phyloP scores from a whole-genome alignment of 2,113 vertebrate genomes.

The Corythoichthys intestinalis region DNA sequence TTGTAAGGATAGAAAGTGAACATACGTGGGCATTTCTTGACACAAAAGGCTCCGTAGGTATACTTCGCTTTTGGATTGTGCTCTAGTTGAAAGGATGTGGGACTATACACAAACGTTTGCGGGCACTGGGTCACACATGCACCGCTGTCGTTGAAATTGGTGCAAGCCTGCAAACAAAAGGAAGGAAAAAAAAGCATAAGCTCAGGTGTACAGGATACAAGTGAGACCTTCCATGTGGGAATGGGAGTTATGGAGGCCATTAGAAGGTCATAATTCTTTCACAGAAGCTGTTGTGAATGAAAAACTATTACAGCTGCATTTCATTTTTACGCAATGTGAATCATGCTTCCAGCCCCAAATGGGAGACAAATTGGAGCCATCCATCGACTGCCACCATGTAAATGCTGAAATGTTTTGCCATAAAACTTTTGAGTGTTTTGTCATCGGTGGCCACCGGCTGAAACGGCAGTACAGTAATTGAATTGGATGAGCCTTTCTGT shows the following conservation, averaged over 20 bases:
- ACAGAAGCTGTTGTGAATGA: slow-evolving; percentile 19
- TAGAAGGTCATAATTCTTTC: slow-evolving; percentile 1
- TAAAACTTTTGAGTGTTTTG: slow-evolving; percentile 63
- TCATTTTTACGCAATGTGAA: slow-evolving; percentile 44
- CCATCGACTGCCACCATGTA: slow-evolving; percentile 51
- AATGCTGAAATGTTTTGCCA: slow-evolving; percentile 62
- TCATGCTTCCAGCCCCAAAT: slow-evolving; percentile 26
- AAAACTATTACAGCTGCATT: slow-evolving; percentile 44
- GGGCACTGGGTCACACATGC: slow-evolving; percentile 96
- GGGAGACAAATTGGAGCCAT: slow-evolving; percentile 57
- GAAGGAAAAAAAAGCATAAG: background rate
- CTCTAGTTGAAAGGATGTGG: slow-evolving; percentile 91
- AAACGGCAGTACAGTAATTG: slow-evolving; percentile 59
- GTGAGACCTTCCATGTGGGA: background rate
- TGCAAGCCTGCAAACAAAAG: slow-evolving; percentile 81
- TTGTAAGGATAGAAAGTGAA: background rate
- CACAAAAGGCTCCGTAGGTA: slow-evolving; percentile 95
- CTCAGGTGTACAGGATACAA: background rate
- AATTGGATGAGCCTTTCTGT: slow-evolving; percentile 53
- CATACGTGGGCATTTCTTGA: slow-evolving; percentile 95
- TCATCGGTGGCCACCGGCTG: slow-evolving; percentile 32
- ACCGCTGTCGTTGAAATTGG: slow-evolving; percentile 97
- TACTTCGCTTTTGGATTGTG: slow-evolving; percentile 95
- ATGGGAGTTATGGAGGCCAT: background rate
- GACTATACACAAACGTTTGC: slow-evolving; percentile 95